Evolutionary conservation across 37 sponge, comb jelly and placozoan genomes (phyloP).

Genomic region (Halisarca cf. caerulea): DNA sequence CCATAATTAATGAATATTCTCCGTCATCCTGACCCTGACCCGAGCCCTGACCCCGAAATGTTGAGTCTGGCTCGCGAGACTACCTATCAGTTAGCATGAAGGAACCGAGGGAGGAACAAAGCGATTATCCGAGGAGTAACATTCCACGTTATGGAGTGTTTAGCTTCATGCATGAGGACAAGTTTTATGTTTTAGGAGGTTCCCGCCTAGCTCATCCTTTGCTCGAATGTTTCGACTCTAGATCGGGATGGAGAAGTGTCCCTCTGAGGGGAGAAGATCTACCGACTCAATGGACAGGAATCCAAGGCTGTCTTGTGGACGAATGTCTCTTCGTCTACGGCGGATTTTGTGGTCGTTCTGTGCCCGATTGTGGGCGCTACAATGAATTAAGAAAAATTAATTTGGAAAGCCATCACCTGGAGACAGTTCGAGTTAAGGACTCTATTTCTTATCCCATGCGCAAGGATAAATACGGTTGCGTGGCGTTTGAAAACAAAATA

Average conservation of each 20-base stretch:
- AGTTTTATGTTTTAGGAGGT: not conserved
- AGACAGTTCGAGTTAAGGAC: not conserved
- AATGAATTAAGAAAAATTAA: not conserved
- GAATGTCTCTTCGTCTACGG: not conserved
- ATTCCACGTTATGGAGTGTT: slow-evolving; percentile 12
- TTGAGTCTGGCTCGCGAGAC: too few relatives aligned
- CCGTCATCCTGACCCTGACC: too few relatives aligned
- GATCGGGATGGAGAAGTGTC: not conserved
- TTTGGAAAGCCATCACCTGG: not conserved
- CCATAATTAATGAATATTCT: too few relatives aligned
- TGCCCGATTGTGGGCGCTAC: slow-evolving; percentile 57
- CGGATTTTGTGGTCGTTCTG: slow-evolving; percentile 41
- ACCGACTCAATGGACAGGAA: not conserved
- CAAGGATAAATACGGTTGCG: slow-evolving; percentile 17
- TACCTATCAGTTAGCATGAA: too few relatives aligned
- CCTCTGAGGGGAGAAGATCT: not conserved
- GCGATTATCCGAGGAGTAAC: too few relatives aligned
- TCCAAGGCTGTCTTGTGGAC: not conserved
- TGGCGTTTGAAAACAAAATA: slow-evolving; percentile 34
- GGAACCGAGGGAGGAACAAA: too few relatives aligned
- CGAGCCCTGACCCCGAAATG: too few relatives aligned
- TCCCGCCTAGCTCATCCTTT: too few relatives aligned
- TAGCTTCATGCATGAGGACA: not conserved
- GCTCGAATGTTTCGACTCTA: too few relatives aligned
- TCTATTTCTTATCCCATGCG: not conserved